Conservation (phyloP, 2,888 invertebrate genomes). For the Lasius platythorax region DNA sequence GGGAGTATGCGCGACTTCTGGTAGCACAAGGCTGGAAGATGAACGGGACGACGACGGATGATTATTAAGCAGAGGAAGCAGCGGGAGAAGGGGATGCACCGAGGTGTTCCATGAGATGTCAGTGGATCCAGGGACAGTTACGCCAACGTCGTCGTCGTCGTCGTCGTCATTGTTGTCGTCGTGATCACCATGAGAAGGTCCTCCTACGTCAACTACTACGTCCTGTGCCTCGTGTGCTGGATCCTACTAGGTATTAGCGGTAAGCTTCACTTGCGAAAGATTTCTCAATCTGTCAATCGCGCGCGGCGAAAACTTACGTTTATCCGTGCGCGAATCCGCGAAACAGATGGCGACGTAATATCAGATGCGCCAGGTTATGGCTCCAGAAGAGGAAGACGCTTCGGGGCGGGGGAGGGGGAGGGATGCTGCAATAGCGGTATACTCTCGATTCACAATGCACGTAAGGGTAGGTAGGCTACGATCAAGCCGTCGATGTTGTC, state of each 20-base stretch:
- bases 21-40: slow-evolving; percentile 69
- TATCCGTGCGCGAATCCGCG: background rate
- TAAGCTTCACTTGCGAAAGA: slow-evolving; percentile 75
- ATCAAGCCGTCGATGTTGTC: slow-evolving; percentile 34
- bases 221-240: slow-evolving; percentile 85
- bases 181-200: slow-evolving; percentile 84
- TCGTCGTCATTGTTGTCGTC: slow-evolving; percentile 57
- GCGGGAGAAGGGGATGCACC: slow-evolving; percentile 54
- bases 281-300: background rate
- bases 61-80: slow-evolving; percentile 57
- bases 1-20: slow-evolving; percentile 69
- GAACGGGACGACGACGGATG: slow-evolving; percentile 66
- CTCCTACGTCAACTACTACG: slow-evolving; percentile 85
- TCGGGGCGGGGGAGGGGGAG: background rate
- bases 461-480: background rate
- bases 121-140: slow-evolving; percentile 73
- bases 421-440: slow-evolving; percentile 16
- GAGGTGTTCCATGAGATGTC: slow-evolving; percentile 78
- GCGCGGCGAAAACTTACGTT: background rate
- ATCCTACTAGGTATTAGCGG: slow-evolving; percentile 85
- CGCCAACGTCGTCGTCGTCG: slow-evolving; percentile 66
- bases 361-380: slow-evolving; percentile 13
- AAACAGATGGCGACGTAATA: slow-evolving; percentile 38
- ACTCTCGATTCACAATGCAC: background rate
- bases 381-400: slow-evolving; percentile 10